Percentiles rank a stretch among this genome's conserved stretches.
Conservation (phyloP, 2,888 invertebrate genomes). For the Bugula neritina region DNA sequence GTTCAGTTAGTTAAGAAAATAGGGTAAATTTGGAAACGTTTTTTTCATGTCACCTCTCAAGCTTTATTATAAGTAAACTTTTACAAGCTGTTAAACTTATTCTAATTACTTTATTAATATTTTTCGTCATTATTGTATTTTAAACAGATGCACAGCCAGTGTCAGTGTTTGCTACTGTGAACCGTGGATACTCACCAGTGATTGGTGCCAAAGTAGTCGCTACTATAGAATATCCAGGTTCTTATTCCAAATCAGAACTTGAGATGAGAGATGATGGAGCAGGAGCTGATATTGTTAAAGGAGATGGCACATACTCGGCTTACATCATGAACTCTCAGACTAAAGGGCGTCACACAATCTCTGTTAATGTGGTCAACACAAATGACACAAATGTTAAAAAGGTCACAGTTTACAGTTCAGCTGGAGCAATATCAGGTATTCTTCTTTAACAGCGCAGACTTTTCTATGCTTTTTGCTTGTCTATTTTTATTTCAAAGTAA, state of each 20-base stretch:
- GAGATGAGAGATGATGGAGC: slow-evolving; percentile 27
- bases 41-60: no score
- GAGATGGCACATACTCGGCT: slow-evolving; percentile 26
- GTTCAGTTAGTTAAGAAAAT: no score
- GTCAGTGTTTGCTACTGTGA: slow-evolving; percentile 21
- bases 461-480: no score
- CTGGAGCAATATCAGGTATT: slow-evolving; percentile 16
- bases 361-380: not conserved
- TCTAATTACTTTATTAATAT: not conserved
- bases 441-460: not conserved
- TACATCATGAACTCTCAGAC: not conserved
- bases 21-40: no score
- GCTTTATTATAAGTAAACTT: no score
- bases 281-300: slow-evolving; percentile 27
- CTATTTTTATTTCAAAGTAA: no score
- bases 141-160: slow-evolving; percentile 8
- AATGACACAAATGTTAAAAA: slow-evolving; percentile 7
- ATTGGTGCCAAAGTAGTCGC: slow-evolving; percentile 23
- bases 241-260: not conserved
- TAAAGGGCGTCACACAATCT: slow-evolving; percentile 3
- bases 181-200: slow-evolving; percentile 26
- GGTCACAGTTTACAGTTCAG: not conserved
- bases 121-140: not conserved
- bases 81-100: no score
- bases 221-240: slow-evolving; percentile 11